phyloP scores from a whole-genome alignment of 2,888 invertebrate species.

The Apodemia mormo region DNA sequence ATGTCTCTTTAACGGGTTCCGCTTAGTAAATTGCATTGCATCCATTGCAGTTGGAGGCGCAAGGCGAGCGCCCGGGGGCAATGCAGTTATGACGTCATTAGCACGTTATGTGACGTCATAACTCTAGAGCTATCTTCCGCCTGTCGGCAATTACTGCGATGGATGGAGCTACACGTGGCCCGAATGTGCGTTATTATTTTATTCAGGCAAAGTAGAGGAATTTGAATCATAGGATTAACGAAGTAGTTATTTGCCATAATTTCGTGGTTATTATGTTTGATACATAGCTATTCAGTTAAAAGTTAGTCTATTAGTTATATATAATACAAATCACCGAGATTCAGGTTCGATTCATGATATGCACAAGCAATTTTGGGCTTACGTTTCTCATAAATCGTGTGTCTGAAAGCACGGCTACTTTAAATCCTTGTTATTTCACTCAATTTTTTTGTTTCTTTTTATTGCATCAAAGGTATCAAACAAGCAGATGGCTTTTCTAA shows the following conservation, averaged over 20 bases:
- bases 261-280: neutral
- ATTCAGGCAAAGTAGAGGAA: constrained; percentile 19
- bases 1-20: constrained; percentile 38
- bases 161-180: constrained; percentile 64
- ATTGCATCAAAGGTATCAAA: no score
- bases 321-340: no score
- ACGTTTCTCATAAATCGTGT: no score
- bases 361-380: no score
- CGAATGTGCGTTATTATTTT: constrained; percentile 50
- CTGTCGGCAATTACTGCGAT: constrained; percentile 74
- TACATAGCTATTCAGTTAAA: no score
- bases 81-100: constrained; percentile 79
- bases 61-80: constrained; percentile 56
- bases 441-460: no score
- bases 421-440: no score
- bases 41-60: constrained; percentile 51
- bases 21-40: constrained; percentile 59
- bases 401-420: no score
- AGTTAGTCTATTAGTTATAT: no score
- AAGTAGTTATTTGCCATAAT: neutral
- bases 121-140: constrained; percentile 72
- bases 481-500: no score
- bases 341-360: neutral
- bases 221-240: constrained; percentile 14
- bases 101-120: constrained; percentile 76